phyloP scores from a whole-genome alignment of 1,140 invertebrate species.

The Whitmania pigra region DNA sequence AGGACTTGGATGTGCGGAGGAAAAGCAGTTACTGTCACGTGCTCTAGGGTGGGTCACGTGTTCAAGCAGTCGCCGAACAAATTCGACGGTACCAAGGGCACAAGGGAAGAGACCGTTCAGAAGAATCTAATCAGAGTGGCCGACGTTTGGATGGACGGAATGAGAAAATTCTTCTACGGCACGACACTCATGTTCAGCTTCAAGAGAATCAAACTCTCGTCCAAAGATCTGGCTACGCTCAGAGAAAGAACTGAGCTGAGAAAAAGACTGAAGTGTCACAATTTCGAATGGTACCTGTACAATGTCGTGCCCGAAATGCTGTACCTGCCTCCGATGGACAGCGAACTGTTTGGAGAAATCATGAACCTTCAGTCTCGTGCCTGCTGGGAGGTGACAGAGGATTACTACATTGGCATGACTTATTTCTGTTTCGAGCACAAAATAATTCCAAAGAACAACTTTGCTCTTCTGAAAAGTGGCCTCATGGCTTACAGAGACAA shows the following conservation, averaged over 20 bases:
- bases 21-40: slow-evolving; percentile 14
- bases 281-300: slow-evolving; percentile 21
- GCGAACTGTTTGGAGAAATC: slow-evolving; percentile 24
- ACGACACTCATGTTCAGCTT: slow-evolving; percentile 8
- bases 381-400: slow-evolving; percentile 21
- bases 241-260: slow-evolving; percentile 1
- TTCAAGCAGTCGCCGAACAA: slow-evolving; percentile 20
- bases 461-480: slow-evolving; percentile 19
- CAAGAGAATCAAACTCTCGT: slow-evolving; percentile 1
- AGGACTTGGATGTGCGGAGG: slow-evolving; percentile 19
- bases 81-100: slow-evolving; percentile 18
- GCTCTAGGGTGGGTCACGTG: slow-evolving; percentile 19
- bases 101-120: slow-evolving; percentile 12
- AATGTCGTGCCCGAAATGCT: slow-evolving; percentile 19
- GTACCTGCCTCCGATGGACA: slow-evolving; percentile 12
- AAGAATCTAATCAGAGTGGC: slow-evolving; percentile 20
- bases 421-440: slow-evolving; percentile 24
- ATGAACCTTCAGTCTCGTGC: slow-evolving; percentile 21
- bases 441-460: slow-evolving; percentile 25
- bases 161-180: slow-evolving; percentile 18
- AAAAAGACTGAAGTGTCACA: slow-evolving; percentile 16
- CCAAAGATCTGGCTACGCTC: slow-evolving; percentile 1
- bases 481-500: slow-evolving; percentile 19
- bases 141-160: slow-evolving; percentile 19
- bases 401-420: slow-evolving; percentile 24